phyloP scores from a whole-genome alignment of 2,888 invertebrate species.

The Limnephilus marmoratus region DNA sequence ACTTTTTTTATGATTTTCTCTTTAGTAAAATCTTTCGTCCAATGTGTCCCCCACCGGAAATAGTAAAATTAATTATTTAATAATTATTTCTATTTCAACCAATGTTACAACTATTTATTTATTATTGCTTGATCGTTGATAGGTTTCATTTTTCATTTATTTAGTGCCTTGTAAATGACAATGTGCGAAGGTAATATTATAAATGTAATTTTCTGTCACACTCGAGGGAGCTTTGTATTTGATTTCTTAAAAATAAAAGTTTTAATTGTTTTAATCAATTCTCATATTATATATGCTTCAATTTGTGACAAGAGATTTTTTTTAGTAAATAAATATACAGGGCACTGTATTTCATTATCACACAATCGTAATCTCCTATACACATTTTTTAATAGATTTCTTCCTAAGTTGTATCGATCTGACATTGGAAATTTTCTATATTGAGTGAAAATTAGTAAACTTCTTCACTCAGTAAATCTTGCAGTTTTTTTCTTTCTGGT shows the following conservation, averaged over 20 bases:
- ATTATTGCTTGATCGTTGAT: not conserved
- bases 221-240: not conserved
- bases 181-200: not conserved
- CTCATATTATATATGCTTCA: too few species aligned
- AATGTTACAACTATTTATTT: not conserved
- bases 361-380: not conserved
- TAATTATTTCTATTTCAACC: not conserved
- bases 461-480: too few species aligned
- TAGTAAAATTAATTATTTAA: not conserved
- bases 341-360: not conserved
- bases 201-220: too few species aligned
- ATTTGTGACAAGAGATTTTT: too few species aligned
- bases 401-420: not conserved
- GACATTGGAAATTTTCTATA: too few species aligned
- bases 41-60: not conserved
- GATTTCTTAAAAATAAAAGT: not conserved
- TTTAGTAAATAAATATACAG: too few species aligned
- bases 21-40: not conserved
- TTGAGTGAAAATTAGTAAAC: too few species aligned
- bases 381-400: not conserved
- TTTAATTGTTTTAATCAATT: not conserved
- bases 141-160: not conserved
- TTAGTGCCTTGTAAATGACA: not conserved
- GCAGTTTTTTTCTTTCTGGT: too few species aligned
- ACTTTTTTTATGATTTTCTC: not conserved